Evolutionary conservation across 1,140 invertebrate species (phyloP), one percentile per base, ranked within the genome.

Genomic region (Odontomachus brunneus): DNA sequence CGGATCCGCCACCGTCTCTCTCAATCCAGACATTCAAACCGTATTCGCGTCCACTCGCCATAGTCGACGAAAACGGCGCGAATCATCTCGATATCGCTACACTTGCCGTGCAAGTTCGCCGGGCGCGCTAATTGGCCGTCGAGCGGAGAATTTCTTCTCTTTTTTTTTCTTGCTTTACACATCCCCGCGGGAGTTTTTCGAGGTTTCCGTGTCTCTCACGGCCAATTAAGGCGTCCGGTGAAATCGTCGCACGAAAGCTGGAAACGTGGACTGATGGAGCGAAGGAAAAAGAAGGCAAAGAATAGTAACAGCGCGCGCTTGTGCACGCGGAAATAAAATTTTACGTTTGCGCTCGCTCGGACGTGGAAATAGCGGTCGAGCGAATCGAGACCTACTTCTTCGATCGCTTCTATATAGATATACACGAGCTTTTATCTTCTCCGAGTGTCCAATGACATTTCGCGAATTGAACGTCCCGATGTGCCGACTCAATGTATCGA

Each of bases 1-100:
- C 24, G 51, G 57, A 49, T 82, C 51, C 7, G 26, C 49, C 74
- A 44, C 65, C 53, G 80, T 67, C 73, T 69, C 73, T 69, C 57
- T 65, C 53, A 48, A 65, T 75, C 59, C 33, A 22, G 26, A 75
- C 29, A 62, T 29, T 49, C n/a, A 51, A 19, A 19, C n/a, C n/a
- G 11, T 63, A 11, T 7, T 24, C 60, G 62, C 44, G n/a, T 49
- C 22, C 33, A 49, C 51, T 76, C 57, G n/a, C 73, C 48, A 26
- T 33, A 9, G n/a, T n/a, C 59, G 29, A 53, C 48, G 33, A 48
- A 22, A 78, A 71, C 33, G 29, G 29, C 24, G 49, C 44, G 26
- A 67, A 38, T 78, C 49, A 22, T 67, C 15, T 29, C n/a, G 24
- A 60, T 53, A 48, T 75, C n/a, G n/a, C n/a, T 48, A 65, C 17